A percentile compares a stretch with the other conserved stretches of the same genome.
phyloP scores from a whole-genome alignment of 1,140 invertebrate species.

The Gryon sp. region DNA sequence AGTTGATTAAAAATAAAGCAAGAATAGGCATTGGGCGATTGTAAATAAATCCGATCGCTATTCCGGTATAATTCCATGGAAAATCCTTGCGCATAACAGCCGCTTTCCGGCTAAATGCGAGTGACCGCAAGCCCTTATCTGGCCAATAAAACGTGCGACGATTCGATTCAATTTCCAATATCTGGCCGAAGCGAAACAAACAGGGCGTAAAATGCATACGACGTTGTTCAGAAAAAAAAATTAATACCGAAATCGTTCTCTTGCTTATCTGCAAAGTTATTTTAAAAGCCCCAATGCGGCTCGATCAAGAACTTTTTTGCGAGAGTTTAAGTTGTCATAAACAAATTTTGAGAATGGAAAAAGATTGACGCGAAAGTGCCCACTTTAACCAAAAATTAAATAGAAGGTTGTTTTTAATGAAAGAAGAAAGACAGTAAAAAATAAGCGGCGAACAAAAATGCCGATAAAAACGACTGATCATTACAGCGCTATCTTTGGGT shows the following conservation, averaged over 20 bases:
- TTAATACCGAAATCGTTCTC: constrained; percentile 43
- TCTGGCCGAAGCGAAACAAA: constrained; percentile 43
- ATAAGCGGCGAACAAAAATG: not conserved
- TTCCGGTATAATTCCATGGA: constrained; percentile 21
- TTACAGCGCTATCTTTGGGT: constrained; percentile 70
- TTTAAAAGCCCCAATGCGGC: constrained; percentile 42
- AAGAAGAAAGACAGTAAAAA: constrained; percentile 1
- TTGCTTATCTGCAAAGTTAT: constrained; percentile 46
- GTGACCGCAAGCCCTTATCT: constrained; percentile 56
- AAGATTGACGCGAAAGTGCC: too few species aligned
- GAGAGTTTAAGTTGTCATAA: constrained; percentile 51
- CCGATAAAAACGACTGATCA: constrained; percentile 61
- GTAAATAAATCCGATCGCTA: constrained; percentile 28
- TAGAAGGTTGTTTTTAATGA: too few species aligned
- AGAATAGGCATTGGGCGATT: not conserved
- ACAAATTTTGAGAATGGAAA: constrained; percentile 52
- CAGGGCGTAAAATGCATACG: constrained; percentile 24
- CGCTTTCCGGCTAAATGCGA: constrained; percentile 45
- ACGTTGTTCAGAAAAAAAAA: constrained; percentile 26
- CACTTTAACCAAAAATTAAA: constrained; percentile 11
- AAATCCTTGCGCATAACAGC: constrained; percentile 42
- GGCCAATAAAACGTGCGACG: constrained; percentile 48
- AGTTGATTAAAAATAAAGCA: too few species aligned
- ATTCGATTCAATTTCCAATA: constrained; percentile 61
- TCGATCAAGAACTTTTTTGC: not conserved